Base-by-base conservation (phyloP, 2,113 vertebrate genomes). In the Sinocyclocheilus rhinocerous region DNA sequence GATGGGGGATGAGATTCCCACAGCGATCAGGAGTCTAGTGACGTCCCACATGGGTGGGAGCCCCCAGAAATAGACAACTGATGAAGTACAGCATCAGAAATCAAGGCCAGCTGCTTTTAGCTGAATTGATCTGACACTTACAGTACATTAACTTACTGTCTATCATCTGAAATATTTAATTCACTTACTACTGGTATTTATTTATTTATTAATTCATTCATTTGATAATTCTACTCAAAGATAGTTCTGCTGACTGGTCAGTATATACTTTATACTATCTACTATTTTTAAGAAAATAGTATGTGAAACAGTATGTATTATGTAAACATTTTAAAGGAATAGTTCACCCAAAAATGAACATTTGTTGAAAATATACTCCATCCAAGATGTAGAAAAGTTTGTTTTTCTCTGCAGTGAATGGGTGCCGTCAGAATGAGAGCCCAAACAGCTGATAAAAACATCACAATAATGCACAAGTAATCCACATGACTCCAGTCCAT, bases 1-100 rank as follows among this genome's bases (percentile, higher is more conserved):
- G 29, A 73, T 13, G 13, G 1, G 48, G 13, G 82, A 82, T 42
- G 29, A 57, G 67, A 73, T 84, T 84, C 82, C 82, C 82, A 84
- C 82, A 83, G 50, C 8, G 33, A 83, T 83, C 81, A 73, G 67
- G 20, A 73, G 65, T 84, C 82, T 59, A 48, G 48, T 84, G 48
- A 52, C 24, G 45, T 70, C 52, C 33, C 4, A 7, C 13, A 11
- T 52, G 42, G 1, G 48, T 70, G 81, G 26, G 29, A 75, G 22
- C 16, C 61, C 42, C 59, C 39, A 81, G 8, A 67, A 83, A 9
- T 29, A 24, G 29, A 57, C 67, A 39, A 75, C 22, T 39, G 48
- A 84, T 39, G 29, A 33, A 33, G 52, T 48, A 69, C 42, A 29
- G 9, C 26, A 72, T 84, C 45, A 59, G 5, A 42, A 29, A 72